Evolutionary conservation across 2,888 invertebrate genomes (phyloP), one percentile per base, ranked within the genome.

Genomic region (Isotomurus palustris): DNA sequence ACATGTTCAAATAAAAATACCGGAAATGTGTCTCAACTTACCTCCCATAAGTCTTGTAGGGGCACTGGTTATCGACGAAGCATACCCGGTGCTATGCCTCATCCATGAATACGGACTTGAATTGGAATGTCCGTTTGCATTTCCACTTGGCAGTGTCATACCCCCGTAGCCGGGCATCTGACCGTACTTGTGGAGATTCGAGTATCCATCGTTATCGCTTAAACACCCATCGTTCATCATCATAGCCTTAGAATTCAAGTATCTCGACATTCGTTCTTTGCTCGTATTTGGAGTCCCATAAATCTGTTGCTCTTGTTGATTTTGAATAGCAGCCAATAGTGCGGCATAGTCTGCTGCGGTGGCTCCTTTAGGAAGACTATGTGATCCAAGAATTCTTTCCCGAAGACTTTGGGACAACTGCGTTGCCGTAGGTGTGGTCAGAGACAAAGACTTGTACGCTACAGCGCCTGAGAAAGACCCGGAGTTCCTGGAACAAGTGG

Each of bases 331-430:
- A 73, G 85, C 85, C 51, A 69, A 53, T 25, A 71, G 65, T 1
- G 69, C 70, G 10, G 70, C 69, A 53, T 71, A 70, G 53, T 71
- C 71, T 12, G 69, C 66, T 17, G 70, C 62, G 17, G 71, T 66
- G 25, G 76, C 76, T 25, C 78, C 77, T 74, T 91, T 91, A 0
- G 90, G 90, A 60, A 90, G 76, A 71, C 88, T 89, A 74, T 90
- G 90, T 0, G 90, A 88, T n/a, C 90, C 90, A 59, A 88, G 83
- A 76, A 86, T 82, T 51, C 91, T 80, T 74, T 91, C 91, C 8
- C 91, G 78, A 2, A 91, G 89, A 44, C 88, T 89, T 67, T 90
- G 90, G 19, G 91, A 91, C 45, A 91, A 78, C 74, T 91, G 91
- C 51, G 86, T 87, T 4, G 91, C 91, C 14, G 88, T 85, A 25